These are phyloP conservation scores for Agrochola circellaris DNA, from an alignment of 2,888 invertebrate genomes.

Conservation along the genomic window DNA sequence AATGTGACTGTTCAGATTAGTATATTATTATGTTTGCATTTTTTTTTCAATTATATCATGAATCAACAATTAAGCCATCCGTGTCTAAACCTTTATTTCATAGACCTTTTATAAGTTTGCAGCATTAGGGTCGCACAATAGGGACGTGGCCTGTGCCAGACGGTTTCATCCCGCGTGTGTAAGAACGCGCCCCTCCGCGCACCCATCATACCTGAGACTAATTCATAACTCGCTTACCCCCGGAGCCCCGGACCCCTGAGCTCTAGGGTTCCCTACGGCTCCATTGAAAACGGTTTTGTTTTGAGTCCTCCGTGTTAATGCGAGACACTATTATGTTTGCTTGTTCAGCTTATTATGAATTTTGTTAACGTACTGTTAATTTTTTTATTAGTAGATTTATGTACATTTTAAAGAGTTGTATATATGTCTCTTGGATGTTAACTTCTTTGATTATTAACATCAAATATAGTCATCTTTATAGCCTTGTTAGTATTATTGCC, in stretches of 20 bases:
- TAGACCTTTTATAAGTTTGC: constrained; percentile 6
- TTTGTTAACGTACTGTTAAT: constrained; percentile 29
- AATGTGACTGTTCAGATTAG: constrained; percentile 30
- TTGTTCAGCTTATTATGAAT: constrained; percentile 29
- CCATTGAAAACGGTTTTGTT: constrained; percentile 61
- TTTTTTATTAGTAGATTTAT: constrained; percentile 27
- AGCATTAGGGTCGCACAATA: constrained; percentile 49
- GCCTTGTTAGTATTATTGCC: background rate
- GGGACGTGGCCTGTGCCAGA: constrained; percentile 51
- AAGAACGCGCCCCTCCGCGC: constrained; percentile 62
- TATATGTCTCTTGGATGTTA: background rate
- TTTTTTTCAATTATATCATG: constrained; percentile 10
- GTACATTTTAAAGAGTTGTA: constrained; percentile 1
- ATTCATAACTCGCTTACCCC: constrained; percentile 66
- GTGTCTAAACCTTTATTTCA: constrained; percentile 20
- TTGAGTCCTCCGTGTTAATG: constrained; percentile 45
- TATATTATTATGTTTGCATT: constrained; percentile 28
- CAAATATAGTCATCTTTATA: background rate
- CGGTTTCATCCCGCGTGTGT: constrained; percentile 52
- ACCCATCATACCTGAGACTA: constrained; percentile 69
- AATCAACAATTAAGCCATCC: constrained; percentile 4
- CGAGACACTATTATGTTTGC: constrained; percentile 47
- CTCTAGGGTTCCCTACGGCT: constrained; percentile 59
- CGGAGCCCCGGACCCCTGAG: constrained; percentile 44
- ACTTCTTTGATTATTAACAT: background rate